A percentile compares a stretch with the other conserved stretches of the same genome.
These are phyloP conservation scores for Cylloceria caligata DNA, from an alignment of 2,888 invertebrate species.

Conservation along the genomic window DNA sequence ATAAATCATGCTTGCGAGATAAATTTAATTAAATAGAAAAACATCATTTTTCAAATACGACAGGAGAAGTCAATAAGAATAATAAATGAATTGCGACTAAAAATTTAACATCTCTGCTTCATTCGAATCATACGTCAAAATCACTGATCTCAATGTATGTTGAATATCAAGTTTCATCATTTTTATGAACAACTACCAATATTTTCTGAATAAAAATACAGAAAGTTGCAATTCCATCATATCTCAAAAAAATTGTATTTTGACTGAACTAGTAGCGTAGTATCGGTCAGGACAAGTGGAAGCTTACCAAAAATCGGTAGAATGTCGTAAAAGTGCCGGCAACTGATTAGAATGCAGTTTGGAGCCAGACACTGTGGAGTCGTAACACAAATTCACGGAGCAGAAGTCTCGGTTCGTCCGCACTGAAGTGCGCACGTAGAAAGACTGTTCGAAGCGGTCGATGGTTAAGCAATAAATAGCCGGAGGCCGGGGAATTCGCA, in stretches of 20 bases:
- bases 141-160: too few relatives aligned
- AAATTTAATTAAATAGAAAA: too few relatives aligned
- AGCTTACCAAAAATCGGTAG: conserved; percentile 16
- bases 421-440: conserved; percentile 4
- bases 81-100: too few relatives aligned
- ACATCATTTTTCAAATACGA: too few relatives aligned
- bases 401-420: conserved; percentile 4
- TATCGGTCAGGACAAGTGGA: background rate
- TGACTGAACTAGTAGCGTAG: background rate
- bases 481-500: conserved; percentile 24
- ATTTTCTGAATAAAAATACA: background rate
- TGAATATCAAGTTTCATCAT: too few relatives aligned
- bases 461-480: conserved; percentile 39
- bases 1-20: too few relatives aligned
- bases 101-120: too few relatives aligned
- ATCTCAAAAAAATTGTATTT: background rate
- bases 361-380: conserved; percentile 17
- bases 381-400: conserved; percentile 22
- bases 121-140: too few relatives aligned
- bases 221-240: background rate
- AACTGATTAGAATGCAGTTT: conserved; percentile 17
- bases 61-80: too few relatives aligned
- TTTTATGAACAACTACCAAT: too few relatives aligned
- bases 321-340: background rate
- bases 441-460: conserved; percentile 26